Evolutionary conservation across 2,113 vertebrate genomes (phyloP).

Genomic region (Noturus placidus): DNA sequence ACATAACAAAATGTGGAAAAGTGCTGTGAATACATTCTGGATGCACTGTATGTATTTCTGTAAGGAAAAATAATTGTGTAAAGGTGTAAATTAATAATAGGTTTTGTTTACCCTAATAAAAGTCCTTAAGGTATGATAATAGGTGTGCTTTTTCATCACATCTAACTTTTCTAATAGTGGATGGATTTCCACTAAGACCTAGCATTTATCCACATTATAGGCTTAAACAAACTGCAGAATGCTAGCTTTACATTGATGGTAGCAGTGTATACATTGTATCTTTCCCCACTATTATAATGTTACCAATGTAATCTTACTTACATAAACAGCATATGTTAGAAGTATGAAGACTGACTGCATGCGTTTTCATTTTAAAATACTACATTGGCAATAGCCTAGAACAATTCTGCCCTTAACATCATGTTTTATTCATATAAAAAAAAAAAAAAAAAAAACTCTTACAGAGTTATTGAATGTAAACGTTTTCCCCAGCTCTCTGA

Average conservation of each 20-base stretch:
- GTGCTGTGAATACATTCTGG: too few species aligned
- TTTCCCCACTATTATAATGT: not conserved
- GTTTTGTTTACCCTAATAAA: not conserved
- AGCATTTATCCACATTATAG: not conserved
- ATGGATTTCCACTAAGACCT: conserved; percentile 3
- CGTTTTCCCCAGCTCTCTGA: conserved; percentile 19
- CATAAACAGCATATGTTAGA: not conserved
- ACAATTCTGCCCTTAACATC: not conserved
- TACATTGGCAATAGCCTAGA: not conserved
- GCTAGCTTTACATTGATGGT: not conserved
- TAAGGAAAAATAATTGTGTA: too few species aligned
- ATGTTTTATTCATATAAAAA: conserved; percentile 47
- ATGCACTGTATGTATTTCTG: not conserved
- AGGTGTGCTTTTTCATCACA: not conserved
- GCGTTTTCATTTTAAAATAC: not conserved
- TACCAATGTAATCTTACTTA: not conserved
- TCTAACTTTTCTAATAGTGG: not conserved
- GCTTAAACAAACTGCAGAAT: not conserved
- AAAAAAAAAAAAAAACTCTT: not conserved
- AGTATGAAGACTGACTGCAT: not conserved
- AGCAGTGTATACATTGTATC: not conserved
- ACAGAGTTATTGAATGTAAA: conserved; percentile 33
- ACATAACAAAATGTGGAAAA: too few species aligned
- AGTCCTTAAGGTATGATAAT: not conserved
- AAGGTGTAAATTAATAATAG: not conserved